A percentile compares a stretch with the other conserved stretches of the same genome.
Evolutionary conservation across 2,113 vertebrate genomes (phyloP).

Genomic region (Heliornis fulica): DNA sequence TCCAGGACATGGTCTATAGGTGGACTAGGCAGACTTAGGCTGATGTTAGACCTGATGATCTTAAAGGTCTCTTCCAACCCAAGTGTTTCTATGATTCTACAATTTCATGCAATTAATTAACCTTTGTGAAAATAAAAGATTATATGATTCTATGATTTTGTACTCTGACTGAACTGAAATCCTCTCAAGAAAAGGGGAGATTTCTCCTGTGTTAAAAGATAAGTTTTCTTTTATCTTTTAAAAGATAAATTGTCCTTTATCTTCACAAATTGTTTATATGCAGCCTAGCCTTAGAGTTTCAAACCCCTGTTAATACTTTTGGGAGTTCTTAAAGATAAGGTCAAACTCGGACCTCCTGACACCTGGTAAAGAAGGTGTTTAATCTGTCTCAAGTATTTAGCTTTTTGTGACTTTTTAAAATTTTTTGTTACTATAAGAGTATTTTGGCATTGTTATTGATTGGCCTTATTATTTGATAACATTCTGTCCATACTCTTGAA

Average conservation of each 20-base stretch:
- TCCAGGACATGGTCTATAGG: too few species aligned
- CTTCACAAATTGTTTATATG: neutral
- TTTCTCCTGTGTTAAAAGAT: neutral
- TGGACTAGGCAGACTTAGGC: too few species aligned
- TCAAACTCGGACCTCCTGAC: neutral
- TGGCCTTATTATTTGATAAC: neutral
- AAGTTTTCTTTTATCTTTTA: neutral
- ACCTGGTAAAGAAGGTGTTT: neutral
- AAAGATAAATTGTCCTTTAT: neutral
- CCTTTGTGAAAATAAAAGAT: too few species aligned
- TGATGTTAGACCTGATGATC: too few species aligned
- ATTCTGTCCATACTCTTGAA: neutral
- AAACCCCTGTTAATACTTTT: neutral
- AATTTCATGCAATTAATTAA: too few species aligned
- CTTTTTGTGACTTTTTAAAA: neutral
- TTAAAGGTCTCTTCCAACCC: too few species aligned
- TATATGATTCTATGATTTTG: too few species aligned
- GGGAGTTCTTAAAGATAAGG: neutral
- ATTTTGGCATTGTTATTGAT: neutral
- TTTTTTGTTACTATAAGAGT: neutral
- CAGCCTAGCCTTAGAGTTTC: neutral
- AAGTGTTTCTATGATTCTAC: too few species aligned
- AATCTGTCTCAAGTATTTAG: neutral
- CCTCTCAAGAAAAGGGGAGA: neutral
- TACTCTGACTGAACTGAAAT: neutral